Conservation (phyloP, 2,797 vertebrate species). For the Oryzias dopingdopingensis region DNA sequence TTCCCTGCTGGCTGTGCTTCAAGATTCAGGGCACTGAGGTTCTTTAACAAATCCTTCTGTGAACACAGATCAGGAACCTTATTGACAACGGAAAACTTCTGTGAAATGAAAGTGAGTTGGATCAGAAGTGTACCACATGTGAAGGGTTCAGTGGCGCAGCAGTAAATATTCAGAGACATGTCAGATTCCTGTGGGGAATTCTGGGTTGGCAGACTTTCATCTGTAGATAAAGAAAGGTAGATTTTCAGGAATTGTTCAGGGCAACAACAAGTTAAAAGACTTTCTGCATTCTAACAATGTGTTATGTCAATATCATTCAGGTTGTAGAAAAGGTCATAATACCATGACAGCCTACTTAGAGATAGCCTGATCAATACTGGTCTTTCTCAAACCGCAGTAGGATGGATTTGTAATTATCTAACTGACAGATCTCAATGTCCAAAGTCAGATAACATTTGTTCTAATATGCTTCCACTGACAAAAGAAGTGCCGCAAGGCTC, state of each 20-base stretch:
- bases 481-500: no score
- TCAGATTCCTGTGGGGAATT: slow-evolving; percentile 31
- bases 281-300: no score
- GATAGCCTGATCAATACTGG: no score
- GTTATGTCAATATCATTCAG: no score
- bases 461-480: no score
- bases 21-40: slow-evolving; percentile 59
- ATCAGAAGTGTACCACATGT: slow-evolving; percentile 59
- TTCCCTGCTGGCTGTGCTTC: slow-evolving; percentile 56
- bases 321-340: no score
- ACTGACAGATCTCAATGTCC: no score
- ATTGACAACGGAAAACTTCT: background rate
- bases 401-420: no score
- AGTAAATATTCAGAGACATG: slow-evolving; percentile 50
- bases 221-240: slow-evolving; percentile 39
- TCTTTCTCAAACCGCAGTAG: no score
- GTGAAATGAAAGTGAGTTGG: no score
- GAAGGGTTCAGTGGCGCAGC: slow-evolving; percentile 35
- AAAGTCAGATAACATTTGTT: no score
- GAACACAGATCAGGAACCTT: background rate
- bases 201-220: slow-evolving; percentile 22
- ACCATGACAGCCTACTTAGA: no score
- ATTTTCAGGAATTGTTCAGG: accelerated
- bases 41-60: slow-evolving; percentile 59
- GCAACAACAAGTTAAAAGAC: background rate